Conservation (phyloP, 2,113 vertebrate species). For the Oxyura jamaicensis region DNA sequence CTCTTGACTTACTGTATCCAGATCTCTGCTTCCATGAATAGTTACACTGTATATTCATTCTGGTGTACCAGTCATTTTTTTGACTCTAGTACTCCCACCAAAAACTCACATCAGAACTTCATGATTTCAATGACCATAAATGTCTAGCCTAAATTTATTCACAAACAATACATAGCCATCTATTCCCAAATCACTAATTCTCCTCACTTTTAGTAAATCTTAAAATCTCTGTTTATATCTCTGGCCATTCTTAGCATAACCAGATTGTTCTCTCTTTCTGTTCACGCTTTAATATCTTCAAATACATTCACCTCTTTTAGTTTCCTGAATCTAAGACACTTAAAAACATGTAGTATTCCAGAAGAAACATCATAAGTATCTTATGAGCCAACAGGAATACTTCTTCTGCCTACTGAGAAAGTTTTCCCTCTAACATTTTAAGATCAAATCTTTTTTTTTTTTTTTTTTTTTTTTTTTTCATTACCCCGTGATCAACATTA, state of each 20-base stretch:
- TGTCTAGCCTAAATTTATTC: not conserved
- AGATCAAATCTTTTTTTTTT: not conserved
- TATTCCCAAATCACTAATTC: not conserved
- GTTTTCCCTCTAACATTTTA: not conserved
- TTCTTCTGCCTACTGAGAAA: not conserved
- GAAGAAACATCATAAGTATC: accelerated
- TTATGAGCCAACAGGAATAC: not conserved
- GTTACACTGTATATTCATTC: not conserved
- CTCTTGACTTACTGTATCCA: not conserved
- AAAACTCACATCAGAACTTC: not conserved
- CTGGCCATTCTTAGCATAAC: not conserved
- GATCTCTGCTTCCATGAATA: not conserved
- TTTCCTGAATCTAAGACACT: not conserved
- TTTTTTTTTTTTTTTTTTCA: not conserved
- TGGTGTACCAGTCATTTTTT: not conserved
- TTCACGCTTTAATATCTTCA: not conserved
- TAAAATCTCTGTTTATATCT: not conserved
- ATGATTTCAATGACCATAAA: not conserved
- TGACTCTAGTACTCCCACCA: not conserved
- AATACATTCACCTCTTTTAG: not conserved
- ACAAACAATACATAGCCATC: not conserved
- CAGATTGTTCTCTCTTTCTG: not conserved
- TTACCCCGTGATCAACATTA: not conserved
- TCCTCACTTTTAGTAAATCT: not conserved
- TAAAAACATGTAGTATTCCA: not conserved